Evolutionary conservation across 2,888 invertebrate species (phyloP).

Genomic region (Gastracanthus pulcherrimus): DNA sequence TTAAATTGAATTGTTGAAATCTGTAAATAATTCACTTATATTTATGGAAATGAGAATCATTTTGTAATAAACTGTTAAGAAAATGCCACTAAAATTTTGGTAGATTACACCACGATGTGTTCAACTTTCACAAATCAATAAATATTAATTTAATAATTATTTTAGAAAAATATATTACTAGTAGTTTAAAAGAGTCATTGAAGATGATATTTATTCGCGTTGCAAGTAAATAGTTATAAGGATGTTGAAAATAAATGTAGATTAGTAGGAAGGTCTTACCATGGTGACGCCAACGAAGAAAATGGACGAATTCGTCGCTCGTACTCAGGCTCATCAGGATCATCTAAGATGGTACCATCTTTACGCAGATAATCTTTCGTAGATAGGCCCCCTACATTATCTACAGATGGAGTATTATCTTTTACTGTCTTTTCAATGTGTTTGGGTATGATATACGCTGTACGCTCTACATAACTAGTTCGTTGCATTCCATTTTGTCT

Average conservation of each 20-base stretch:
- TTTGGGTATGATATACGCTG: background rate
- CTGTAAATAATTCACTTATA: too few relatives aligned
- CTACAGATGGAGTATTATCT: background rate
- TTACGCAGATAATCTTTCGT: background rate
- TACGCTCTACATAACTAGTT: background rate
- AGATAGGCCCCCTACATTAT: background rate
- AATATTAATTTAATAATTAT: background rate
- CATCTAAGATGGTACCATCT: constrained; percentile 25
- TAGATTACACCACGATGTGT: background rate
- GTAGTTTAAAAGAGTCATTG: background rate
- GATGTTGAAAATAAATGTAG: constrained; percentile 39
- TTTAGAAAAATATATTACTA: constrained; percentile 40
- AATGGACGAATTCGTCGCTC: constrained; percentile 45
- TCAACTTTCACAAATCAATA: background rate
- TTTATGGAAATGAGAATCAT: too few relatives aligned
- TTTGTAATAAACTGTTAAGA: too few relatives aligned
- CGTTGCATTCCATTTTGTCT: background rate
- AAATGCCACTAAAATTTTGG: background rate
- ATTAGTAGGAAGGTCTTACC: constrained; percentile 51
- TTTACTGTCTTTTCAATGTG: background rate
- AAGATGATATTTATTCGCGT: background rate
- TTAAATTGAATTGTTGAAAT: too few relatives aligned
- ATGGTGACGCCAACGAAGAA: constrained; percentile 50
- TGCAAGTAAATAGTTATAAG: background rate
- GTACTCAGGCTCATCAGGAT: background rate